Conservation (phyloP, 2,888 invertebrate genomes). For the Elgonia sp. region DNA sequence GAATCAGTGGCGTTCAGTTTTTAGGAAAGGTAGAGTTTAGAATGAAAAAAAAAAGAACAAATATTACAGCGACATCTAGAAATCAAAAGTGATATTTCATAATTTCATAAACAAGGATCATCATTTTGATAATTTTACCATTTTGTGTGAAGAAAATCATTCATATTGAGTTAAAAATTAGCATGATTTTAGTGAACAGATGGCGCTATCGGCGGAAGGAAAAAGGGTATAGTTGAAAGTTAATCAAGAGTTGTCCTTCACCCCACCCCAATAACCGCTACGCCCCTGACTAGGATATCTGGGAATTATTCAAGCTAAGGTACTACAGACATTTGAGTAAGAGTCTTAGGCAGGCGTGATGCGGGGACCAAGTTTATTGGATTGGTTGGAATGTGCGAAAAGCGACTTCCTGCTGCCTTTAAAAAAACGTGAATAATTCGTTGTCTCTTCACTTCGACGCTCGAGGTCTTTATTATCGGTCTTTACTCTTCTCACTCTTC, state of each 20-base stretch:
- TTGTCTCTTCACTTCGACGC: constrained; percentile 70
- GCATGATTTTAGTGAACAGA: not conserved
- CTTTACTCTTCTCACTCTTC: constrained; percentile 50
- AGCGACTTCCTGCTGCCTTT: constrained; percentile 75
- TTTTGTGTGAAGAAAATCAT: too few relatives aligned
- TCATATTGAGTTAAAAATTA: too few relatives aligned
- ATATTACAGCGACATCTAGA: too few relatives aligned
- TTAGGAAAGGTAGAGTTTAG: not conserved
- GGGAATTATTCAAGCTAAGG: constrained; percentile 74
- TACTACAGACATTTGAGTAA: constrained; percentile 74
- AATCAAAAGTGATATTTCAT: too few relatives aligned
- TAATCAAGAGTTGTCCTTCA: constrained; percentile 42
- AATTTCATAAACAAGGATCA: too few relatives aligned
- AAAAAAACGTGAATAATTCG: constrained; percentile 74
- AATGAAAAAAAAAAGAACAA: too few relatives aligned
- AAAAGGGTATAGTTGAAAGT: constrained; percentile 15
- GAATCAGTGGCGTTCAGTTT: constrained; percentile 62
- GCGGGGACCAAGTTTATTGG: constrained; percentile 76
- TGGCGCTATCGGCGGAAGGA: constrained; percentile 1
- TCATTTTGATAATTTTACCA: too few relatives aligned
- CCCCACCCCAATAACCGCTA: constrained; percentile 73
- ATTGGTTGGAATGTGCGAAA: constrained; percentile 75
- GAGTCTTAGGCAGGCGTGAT: constrained; percentile 74
- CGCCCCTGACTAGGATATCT: constrained; percentile 68
- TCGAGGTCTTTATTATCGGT: constrained; percentile 68